phyloP scores from a whole-genome alignment of 2,888 invertebrate genomes.

The Tholera decimalis region DNA sequence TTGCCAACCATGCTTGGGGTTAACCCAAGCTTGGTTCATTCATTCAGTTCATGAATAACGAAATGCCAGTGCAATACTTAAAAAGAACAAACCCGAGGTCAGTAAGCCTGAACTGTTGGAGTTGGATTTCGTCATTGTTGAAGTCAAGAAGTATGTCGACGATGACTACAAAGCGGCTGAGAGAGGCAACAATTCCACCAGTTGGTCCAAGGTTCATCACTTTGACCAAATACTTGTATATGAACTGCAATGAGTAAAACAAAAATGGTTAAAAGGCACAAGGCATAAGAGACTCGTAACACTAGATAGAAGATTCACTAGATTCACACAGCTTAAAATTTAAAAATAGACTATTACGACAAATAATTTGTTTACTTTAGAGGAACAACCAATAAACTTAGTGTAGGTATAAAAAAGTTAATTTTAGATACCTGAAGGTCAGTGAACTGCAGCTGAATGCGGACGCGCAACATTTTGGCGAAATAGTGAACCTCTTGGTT shows the following conservation, averaged over 20 bases:
- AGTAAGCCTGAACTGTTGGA: constrained; percentile 84
- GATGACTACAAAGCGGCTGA: constrained; percentile 80
- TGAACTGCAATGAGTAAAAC: constrained; percentile 82
- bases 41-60: background rate
- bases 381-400: background rate
- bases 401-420: background rate
- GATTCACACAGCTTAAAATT: too few species aligned
- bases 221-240: constrained; percentile 87
- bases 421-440: constrained; percentile 80
- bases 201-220: constrained; percentile 90
- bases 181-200: constrained; percentile 86
- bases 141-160: constrained; percentile 86
- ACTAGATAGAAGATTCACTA: background rate
- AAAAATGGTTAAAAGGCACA: background rate
- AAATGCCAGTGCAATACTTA: constrained; percentile 8
- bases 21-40: too few species aligned
- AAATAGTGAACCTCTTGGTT: constrained; percentile 87
- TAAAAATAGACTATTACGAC: too few species aligned
- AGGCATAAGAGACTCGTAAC: background rate
- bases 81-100: constrained; percentile 80
- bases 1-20: background rate
- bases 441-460: constrained; percentile 81
- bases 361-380: background rate
- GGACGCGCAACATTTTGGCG: constrained; percentile 86
- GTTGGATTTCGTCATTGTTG: constrained; percentile 88